Percentiles rank a stretch among this genome's conserved stretches.
phyloP scores from a whole-genome alignment of 2,888 invertebrate genomes.

The Noctua fimbriata region DNA sequence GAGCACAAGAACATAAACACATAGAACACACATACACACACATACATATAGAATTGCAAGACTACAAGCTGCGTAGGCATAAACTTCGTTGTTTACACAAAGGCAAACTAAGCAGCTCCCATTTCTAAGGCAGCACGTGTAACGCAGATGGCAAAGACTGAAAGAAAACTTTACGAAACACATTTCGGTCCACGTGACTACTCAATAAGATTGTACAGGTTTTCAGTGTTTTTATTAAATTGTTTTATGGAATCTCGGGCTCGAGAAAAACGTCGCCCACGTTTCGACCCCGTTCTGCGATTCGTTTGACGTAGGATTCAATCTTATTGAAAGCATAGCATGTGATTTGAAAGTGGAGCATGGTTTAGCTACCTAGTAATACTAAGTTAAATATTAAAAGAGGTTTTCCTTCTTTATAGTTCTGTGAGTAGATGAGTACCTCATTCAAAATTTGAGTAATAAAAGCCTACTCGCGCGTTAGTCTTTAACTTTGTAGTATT shows the following conservation, averaged over 20 bases:
- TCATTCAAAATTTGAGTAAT: conserved; percentile 10
- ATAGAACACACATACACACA: too few relatives aligned
- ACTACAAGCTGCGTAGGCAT: conserved; percentile 11
- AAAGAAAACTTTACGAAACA: conserved; percentile 58
- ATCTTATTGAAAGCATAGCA: conserved; percentile 13
- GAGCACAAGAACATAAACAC: background rate
- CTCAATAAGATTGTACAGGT: conserved; percentile 34
- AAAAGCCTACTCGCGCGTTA: background rate
- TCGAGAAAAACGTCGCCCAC: conserved; percentile 40
- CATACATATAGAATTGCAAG: background rate
- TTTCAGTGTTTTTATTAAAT: conserved; percentile 45
- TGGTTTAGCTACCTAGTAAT: background rate
- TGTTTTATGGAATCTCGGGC: conserved; percentile 25
- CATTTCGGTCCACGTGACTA: conserved; percentile 54
- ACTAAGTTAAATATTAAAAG: background rate
- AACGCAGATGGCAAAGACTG: conserved; percentile 48
- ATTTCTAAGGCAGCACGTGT: conserved; percentile 50
- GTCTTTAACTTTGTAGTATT: background rate
- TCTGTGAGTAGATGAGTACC: background rate
- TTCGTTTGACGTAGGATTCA: conserved; percentile 38
- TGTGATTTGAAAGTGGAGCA: conserved; percentile 33
- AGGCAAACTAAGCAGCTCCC: conserved; percentile 34
- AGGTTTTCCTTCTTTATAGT: background rate
- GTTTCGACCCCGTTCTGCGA: conserved; percentile 8
- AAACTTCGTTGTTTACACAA: conserved; percentile 34